Conservation (phyloP, 2,797 vertebrate species). For the Sitta carolinensis region DNA sequence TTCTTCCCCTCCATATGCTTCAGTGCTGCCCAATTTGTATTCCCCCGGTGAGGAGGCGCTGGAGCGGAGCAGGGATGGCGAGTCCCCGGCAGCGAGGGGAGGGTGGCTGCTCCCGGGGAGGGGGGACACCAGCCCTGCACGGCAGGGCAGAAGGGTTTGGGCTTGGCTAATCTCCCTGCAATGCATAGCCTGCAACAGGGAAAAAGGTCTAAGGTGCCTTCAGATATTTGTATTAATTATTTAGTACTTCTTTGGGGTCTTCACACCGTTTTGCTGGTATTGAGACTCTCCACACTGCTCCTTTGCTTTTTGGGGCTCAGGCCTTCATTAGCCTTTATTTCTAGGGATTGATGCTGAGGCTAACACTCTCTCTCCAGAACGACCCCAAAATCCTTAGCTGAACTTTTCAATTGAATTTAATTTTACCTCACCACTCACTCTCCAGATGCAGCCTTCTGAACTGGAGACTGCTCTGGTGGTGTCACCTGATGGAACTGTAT, state of each 20-base stretch:
- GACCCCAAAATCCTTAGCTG: background rate
- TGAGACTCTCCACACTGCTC: background rate
- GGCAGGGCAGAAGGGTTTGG: background rate
- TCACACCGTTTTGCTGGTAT: background rate
- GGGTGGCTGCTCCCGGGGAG: background rate
- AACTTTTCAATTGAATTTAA: background rate
- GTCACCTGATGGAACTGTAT: background rate
- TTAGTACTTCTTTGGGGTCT: background rate
- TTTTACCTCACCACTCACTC: background rate
- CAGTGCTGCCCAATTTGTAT: slow-evolving; percentile 54
- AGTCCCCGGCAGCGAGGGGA: background rate
- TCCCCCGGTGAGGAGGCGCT: slow-evolving; percentile 13
- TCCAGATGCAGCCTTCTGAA: background rate
- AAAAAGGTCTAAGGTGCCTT: background rate
- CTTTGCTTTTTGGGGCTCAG: background rate
- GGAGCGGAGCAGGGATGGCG: background rate
- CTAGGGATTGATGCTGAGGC: background rate
- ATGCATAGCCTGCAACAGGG: background rate
- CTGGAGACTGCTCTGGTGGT: background rate
- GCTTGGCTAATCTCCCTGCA: background rate
- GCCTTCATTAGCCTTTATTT: background rate
- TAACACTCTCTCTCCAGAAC: background rate
- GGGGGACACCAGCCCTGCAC: background rate
- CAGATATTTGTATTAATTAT: rapidly evolving
- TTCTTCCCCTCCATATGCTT: slow-evolving; percentile 42